Evolutionary conservation across 2,888 invertebrate genomes (phyloP).

Genomic region (Oligia strigilis): DNA sequence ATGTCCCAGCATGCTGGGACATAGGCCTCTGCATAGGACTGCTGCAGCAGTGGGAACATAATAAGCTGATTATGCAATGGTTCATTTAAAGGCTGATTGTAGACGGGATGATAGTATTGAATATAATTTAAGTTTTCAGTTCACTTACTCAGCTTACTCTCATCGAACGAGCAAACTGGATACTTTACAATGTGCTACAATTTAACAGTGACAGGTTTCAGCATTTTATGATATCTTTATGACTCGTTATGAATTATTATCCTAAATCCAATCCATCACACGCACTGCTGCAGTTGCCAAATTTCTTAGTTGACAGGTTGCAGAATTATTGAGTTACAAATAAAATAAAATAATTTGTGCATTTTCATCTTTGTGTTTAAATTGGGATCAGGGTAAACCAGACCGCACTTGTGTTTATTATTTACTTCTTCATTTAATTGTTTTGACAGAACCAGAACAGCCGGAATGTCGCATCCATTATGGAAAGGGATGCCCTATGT

Average conservation of each 20-base stretch:
- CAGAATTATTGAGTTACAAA: constrained; percentile 47
- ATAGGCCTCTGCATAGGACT: too few relatives aligned
- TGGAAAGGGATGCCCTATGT: not conserved
- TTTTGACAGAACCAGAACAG: not conserved
- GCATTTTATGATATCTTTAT: constrained; percentile 50
- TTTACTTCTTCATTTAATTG: not conserved
- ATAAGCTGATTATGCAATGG: not conserved
- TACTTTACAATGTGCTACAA: constrained; percentile 29
- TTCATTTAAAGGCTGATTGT: not conserved
- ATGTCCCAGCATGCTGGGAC: too few relatives aligned
- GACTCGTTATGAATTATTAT: constrained; percentile 50
- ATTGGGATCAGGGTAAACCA: not conserved
- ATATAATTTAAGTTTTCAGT: constrained; percentile 10
- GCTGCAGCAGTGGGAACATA: not conserved
- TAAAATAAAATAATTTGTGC: constrained; percentile 27
- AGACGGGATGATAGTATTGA: not conserved
- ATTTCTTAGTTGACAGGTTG: constrained; percentile 39
- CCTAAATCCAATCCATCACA: constrained; percentile 42
- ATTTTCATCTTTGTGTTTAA: constrained; percentile 19
- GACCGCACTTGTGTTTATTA: not conserved
- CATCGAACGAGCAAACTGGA: not conserved
- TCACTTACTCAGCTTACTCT: not conserved
- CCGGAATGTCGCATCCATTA: not conserved
- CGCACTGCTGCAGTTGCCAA: constrained; percentile 42
- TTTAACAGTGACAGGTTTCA: constrained; percentile 18